Evolutionary conservation across 2,888 invertebrate species (phyloP), one percentile per base, ranked within the genome.

Genomic region (Griposia aprilina): DNA sequence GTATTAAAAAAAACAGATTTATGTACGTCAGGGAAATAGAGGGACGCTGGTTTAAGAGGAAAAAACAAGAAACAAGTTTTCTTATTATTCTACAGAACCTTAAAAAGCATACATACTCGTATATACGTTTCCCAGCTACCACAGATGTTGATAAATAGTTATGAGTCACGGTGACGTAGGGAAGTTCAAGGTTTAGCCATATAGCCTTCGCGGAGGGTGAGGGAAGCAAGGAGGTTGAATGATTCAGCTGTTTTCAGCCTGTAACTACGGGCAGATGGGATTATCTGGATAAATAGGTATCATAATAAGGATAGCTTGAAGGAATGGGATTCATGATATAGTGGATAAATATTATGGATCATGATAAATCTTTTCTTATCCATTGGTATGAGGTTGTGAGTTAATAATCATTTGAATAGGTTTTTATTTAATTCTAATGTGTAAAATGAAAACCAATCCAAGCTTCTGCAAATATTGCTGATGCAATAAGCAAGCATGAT

Each of bases 81-180:
- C 15, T 0, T 15, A 7, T 20, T 36, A 23, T 23, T 13, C 4
- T 2, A n/a, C 20, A 36, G 20, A 67, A 62, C 57, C 45, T 50
- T 57, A 48, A 62, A 59, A 67, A n/a, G 30, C 30, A 36, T 3
- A 3, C 2, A 3, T 52, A 48, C 15, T 23, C n/a, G n/a, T n/a
- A n/a, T 17, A 57, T 1, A 50, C 45, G 26, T 63, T 81, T 66
- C 26, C 52, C 3, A 67, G 30, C 20, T 45, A 62, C 48, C 55
- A 45, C 70, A 79, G 70, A 79, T 71, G 66, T 83, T 62, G 66
- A 83, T 74, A 69, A 79, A 79, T 70, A 74, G 70, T 70, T 57
- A 15, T 48, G 74, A 71, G 26, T 82, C 82, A 82, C 30, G 45
- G 57, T 83, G 80, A 80, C 70, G 74, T 4, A 2, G 11, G 4